phyloP scores from a whole-genome alignment of 2,113 vertebrate genomes.

The Phrynosoma blainvillii region DNA sequence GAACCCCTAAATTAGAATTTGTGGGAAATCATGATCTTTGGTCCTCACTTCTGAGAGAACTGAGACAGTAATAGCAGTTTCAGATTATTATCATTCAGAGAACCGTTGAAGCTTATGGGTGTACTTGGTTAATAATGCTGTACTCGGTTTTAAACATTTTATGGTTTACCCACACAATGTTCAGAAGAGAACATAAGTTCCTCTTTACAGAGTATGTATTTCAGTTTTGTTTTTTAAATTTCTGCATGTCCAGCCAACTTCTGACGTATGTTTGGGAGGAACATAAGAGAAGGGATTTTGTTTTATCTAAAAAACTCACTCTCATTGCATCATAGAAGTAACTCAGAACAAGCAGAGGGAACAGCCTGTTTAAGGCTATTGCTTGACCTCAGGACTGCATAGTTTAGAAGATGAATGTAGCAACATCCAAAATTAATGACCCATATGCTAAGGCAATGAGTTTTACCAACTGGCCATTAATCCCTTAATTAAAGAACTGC shows the following conservation, averaged over 20 bases:
- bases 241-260: background rate
- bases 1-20: background rate
- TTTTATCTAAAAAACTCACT: background rate
- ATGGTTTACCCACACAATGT: background rate
- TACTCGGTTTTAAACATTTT: background rate
- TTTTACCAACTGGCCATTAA: background rate
- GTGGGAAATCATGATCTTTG: too few relatives aligned
- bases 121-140: background rate
- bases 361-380: background rate
- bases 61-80: background rate
- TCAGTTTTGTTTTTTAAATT: too few relatives aligned
- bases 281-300: background rate
- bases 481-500: constrained; percentile 4
- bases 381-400: background rate
- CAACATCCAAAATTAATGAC: constrained; percentile 3
- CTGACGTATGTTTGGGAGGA: background rate
- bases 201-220: background rate
- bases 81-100: background rate
- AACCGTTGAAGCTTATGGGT: background rate
- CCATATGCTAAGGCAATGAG: background rate
- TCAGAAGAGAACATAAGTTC: background rate
- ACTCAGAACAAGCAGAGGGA: background rate
- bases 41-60: background rate
- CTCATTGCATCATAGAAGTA: background rate
- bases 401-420: background rate